phyloP scores from a whole-genome alignment of 2,797 vertebrate genomes.

The Pipistrellus kuhlii region DNA sequence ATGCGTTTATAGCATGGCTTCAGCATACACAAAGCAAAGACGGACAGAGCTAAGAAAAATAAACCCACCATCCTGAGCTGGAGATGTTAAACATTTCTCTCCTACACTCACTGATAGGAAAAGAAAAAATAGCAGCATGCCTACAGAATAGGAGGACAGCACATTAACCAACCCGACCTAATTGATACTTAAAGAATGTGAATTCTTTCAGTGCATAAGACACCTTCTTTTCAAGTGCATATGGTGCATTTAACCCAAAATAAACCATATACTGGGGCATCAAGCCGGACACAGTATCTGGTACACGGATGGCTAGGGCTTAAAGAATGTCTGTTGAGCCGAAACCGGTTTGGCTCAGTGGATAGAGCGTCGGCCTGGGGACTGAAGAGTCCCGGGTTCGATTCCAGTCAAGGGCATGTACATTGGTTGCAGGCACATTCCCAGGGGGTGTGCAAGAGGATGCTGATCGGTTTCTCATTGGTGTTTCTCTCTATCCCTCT shows the following conservation, averaged over 20 bases:
- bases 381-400: too few relatives aligned
- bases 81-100: neutral
- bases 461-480: too few relatives aligned
- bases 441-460: too few relatives aligned
- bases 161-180: neutral
- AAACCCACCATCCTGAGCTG: neutral
- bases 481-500: too few relatives aligned
- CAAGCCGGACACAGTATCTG: neutral
- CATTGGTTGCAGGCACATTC: too few relatives aligned
- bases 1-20: fast-evolving
- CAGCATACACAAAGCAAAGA: neutral
- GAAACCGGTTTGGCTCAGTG: too few relatives aligned
- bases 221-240: neutral
- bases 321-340: neutral
- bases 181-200: neutral
- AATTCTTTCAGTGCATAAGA: neutral
- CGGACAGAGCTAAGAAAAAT: neutral
- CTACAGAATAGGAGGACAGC: neutral
- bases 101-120: neutral
- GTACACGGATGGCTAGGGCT: neutral
- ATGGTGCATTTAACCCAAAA: neutral
- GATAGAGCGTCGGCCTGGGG: too few relatives aligned
- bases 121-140: neutral
- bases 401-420: too few relatives aligned
- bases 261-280: neutral